Percentiles rank a stretch among this genome's conserved stretches.
Conservation (phyloP, 2,888 invertebrate genomes). For the Melinaea marsaeus region DNA sequence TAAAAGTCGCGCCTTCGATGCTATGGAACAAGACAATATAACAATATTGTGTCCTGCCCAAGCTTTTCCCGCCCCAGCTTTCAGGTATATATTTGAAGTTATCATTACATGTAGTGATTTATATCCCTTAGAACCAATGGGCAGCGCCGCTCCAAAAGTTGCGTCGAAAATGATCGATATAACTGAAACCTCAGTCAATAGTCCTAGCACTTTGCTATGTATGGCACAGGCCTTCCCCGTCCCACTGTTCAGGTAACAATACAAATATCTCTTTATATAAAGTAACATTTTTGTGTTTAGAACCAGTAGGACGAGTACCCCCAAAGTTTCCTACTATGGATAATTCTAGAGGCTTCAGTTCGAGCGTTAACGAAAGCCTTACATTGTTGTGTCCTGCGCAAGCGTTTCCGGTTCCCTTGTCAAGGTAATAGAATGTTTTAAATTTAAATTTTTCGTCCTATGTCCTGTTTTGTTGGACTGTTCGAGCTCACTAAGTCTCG, state of each 20-base stretch:
- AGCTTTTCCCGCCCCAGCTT: slow-evolving; percentile 83
- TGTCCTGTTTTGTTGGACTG: background rate
- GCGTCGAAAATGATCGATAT: slow-evolving; percentile 76
- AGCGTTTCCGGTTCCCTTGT: slow-evolving; percentile 80
- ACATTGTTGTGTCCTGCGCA: slow-evolving; percentile 84
- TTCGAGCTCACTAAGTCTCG: background rate
- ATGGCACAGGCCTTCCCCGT: slow-evolving; percentile 82
- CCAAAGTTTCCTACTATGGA: slow-evolving; percentile 87
- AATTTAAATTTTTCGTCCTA: background rate
- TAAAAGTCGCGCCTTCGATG: slow-evolving; percentile 81
- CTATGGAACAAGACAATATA: slow-evolving; percentile 66
- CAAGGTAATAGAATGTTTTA: slow-evolving; percentile 72
- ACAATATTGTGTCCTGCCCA: slow-evolving; percentile 85
- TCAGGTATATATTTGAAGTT: slow-evolving; percentile 71
- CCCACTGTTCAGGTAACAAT: slow-evolving; percentile 81
- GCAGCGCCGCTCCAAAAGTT: slow-evolving; percentile 83
- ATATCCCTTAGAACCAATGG: slow-evolving; percentile 80
- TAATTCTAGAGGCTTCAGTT: slow-evolving; percentile 77
- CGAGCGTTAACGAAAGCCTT: slow-evolving; percentile 73
- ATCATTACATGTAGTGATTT: slow-evolving; percentile 28
- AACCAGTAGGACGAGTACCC: slow-evolving; percentile 79
- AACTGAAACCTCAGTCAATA: slow-evolving; percentile 54
- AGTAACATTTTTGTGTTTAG: slow-evolving; percentile 52
- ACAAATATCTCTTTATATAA: slow-evolving; percentile 13
- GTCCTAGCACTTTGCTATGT: slow-evolving; percentile 75